Evolutionary conservation across 2,797 vertebrate species (phyloP).

Genomic region (Spondyliosoma cantharus): DNA sequence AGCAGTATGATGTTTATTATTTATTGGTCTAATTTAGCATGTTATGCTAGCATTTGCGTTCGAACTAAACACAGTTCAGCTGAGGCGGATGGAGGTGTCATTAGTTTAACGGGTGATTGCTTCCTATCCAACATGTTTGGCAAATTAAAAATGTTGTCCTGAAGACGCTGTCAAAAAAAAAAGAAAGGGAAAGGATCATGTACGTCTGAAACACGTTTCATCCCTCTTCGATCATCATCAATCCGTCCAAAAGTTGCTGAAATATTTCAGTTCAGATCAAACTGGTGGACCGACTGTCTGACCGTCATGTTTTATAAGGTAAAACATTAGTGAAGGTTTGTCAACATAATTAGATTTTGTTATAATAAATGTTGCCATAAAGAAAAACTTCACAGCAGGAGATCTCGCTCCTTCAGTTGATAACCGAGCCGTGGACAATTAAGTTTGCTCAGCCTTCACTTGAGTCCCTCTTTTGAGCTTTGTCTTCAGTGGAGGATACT

Average conservation of each 20-base stretch:
- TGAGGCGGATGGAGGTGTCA: too few species aligned
- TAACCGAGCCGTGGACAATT: not conserved
- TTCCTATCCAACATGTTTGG: too few species aligned
- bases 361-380: not conserved
- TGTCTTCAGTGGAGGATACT: not conserved
- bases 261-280: not conserved
- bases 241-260: not conserved
- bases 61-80: too few species aligned
- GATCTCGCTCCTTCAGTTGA: not conserved
- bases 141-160: too few species aligned
- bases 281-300: not conserved
- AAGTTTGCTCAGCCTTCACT: not conserved
- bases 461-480: not conserved
- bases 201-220: not conserved
- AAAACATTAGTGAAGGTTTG: not conserved
- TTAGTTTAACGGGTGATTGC: too few species aligned
- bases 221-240: too few species aligned
- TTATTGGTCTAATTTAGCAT: too few species aligned
- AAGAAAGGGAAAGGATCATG: too few species aligned
- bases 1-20: too few species aligned
- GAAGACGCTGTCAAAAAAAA: too few species aligned
- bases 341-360: not conserved
- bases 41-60: too few species aligned
- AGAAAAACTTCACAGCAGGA: not conserved
- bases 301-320: not conserved